phyloP scores from a whole-genome alignment of 2,797 vertebrate genomes.

The Mus caroli region DNA sequence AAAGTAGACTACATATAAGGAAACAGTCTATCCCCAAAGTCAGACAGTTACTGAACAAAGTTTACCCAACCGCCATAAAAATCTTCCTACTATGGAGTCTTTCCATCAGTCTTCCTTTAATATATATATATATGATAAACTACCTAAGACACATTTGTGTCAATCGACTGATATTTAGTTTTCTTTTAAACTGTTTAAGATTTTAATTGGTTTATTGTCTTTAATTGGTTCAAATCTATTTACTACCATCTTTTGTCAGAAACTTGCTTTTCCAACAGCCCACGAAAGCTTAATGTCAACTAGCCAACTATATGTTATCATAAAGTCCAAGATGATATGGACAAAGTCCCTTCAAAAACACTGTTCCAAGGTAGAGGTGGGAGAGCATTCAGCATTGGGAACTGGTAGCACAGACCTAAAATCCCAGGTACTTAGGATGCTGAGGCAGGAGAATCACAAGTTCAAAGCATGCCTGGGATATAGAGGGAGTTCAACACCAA shows the following conservation, averaged over 20 bases:
- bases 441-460: not conserved
- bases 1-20: not conserved
- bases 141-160: not conserved
- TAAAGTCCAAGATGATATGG: conserved; percentile 49
- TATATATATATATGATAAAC: conserved; percentile 5
- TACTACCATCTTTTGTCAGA: conserved; percentile 55
- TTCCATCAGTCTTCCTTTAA: not conserved
- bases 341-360: not conserved
- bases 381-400: not conserved
- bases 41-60: conserved; percentile 9
- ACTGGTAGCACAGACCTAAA: not conserved
- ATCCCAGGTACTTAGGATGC: not conserved
- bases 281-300: conserved; percentile 60
- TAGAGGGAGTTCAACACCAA: not conserved
- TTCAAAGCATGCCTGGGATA: not conserved
- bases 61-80: conserved; percentile 14
- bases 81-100: not conserved
- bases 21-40: conserved; percentile 29
- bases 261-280: conserved; percentile 51
- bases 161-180: conserved; percentile 28
- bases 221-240: conserved; percentile 68
- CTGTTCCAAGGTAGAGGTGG: not conserved
- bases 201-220: conserved; percentile 61
- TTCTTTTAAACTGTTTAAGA: conserved; percentile 38
- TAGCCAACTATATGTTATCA: conserved; percentile 57